Conservation (phyloP, 2,113 vertebrate species). For the Hypomesus transpacificus region DNA sequence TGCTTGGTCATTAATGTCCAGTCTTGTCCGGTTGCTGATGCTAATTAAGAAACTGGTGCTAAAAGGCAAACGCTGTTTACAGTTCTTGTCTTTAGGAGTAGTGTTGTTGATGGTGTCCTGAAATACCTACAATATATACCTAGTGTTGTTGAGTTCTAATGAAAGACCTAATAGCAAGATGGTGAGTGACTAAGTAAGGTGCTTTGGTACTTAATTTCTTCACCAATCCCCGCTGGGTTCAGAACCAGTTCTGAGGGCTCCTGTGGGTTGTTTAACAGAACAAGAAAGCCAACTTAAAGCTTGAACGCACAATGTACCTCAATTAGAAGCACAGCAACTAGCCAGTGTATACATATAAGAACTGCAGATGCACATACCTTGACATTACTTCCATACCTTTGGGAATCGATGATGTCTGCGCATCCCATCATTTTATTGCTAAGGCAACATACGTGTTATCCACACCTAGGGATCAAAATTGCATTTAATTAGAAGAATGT, state of each 20-base stretch:
- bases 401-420: conserved; percentile 9
- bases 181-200: not conserved
- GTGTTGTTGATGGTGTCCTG: not conserved
- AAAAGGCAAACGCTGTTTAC: conserved; percentile 3
- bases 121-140: not conserved
- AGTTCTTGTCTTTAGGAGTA: not conserved
- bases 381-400: conserved; percentile 35
- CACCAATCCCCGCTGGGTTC: conserved; percentile 7
- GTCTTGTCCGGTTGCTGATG: not conserved
- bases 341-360: not conserved
- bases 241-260: not conserved
- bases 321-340: not conserved
- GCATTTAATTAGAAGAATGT: no score
- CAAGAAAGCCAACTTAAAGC: not conserved
- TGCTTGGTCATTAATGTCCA: not conserved
- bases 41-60: conserved; percentile 1
- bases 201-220: conserved; percentile 1
- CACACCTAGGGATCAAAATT: conserved; percentile 64
- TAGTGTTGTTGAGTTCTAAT: conserved; percentile 3
- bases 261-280: not conserved
- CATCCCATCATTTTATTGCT: conserved; percentile 60
- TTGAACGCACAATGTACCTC: conserved; percentile 9
- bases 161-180: not conserved
- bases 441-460: conserved; percentile 75
- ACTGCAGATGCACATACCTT: not conserved